A percentile compares a stretch with the other conserved stretches of the same genome.
phyloP scores from a whole-genome alignment of 2,797 vertebrate genomes.

The Enteromius argenteus region DNA sequence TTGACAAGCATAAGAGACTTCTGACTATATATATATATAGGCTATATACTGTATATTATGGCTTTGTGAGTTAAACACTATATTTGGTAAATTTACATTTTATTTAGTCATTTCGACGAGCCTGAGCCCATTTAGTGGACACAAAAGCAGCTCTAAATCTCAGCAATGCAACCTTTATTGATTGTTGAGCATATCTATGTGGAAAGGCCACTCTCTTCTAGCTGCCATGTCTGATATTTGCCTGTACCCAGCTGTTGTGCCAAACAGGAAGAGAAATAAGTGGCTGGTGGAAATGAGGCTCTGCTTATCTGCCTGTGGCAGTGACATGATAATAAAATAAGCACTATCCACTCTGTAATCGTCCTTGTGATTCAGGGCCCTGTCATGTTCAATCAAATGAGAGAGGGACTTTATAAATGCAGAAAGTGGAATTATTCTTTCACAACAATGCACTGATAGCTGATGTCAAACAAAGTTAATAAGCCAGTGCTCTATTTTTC shows the following conservation, averaged over 20 bases:
- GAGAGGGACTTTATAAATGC: slow-evolving; percentile 61
- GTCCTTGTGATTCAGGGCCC: slow-evolving; percentile 69
- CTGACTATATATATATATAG: background rate
- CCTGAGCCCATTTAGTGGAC: background rate
- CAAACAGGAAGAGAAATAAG: slow-evolving; percentile 63
- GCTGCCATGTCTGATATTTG: slow-evolving; percentile 60
- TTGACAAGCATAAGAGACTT: background rate
- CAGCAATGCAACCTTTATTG: slow-evolving; percentile 35
- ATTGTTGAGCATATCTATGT: slow-evolving; percentile 47
- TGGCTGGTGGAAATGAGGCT: slow-evolving; percentile 66
- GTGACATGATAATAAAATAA: slow-evolving; percentile 77
- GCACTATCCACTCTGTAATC: slow-evolving; percentile 71
- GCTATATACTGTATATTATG: too few species aligned
- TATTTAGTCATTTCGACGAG: background rate
- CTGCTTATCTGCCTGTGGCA: slow-evolving; percentile 75
- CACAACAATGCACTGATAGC: slow-evolving; percentile 58
- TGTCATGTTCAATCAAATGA: slow-evolving; percentile 71
- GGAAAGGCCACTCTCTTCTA: slow-evolving; percentile 51
- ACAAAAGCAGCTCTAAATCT: slow-evolving; percentile 1
- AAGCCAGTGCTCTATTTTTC: slow-evolving; percentile 37
- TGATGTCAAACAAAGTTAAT: slow-evolving; percentile 58
- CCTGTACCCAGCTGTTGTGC: slow-evolving; percentile 55
- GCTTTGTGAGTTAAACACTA: background rate
- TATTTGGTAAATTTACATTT: background rate
- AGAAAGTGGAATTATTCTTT: slow-evolving; percentile 59